Base-by-base conservation (phyloP, 1,140 invertebrate species). In the Panagrolaimus sp. region DNA sequence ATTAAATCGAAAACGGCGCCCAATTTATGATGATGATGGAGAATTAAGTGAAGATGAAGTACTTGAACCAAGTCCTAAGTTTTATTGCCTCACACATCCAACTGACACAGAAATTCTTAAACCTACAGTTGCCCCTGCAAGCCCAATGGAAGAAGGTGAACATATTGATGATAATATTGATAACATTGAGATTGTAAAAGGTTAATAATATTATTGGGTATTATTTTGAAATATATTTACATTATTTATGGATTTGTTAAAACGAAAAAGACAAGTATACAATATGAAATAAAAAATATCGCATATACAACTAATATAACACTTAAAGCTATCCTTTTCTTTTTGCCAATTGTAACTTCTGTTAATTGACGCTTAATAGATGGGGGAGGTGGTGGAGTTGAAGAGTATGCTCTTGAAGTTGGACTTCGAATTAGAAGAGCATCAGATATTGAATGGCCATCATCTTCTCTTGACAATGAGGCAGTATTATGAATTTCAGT, bases 251-350 rank as follows among this genome's bases (percentile, higher is more conserved):
- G 20, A 25, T 57, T 57, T 13, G 51, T n/a, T 57, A 57, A 57
- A 20, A 57, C 27, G 8, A 57, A 57, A 57, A 57, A 25, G n/a
- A 57, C 51, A 57, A 57, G 51, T 25, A 57, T 25, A 11, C 20
- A 57, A 57, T 57, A 57, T 25, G 51, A 25, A 16, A 57, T 57
- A 57, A 57, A 20, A 57, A 64, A 64, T 13, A 46, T 64, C n/a
- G 31, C 63, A 64, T 64, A 64, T 20, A 20, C 23, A 4, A 43
- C 23, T 23, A 64, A 43, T 11, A 64, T 64, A 16, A 43, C 38
- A 14, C 16, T 23, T 13, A 64, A 31, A 20, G 38, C 38, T 23
- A 64, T 43, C 27, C 38, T 64, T 46, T 64, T 64, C 63, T 64
- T 64, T 64, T 38, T 64, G 23, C 63, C 63, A 43, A 64, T 43